Evolutionary conservation across 1,140 invertebrate genomes (phyloP).

Genomic region (Acromyrmex echinatior): DNA sequence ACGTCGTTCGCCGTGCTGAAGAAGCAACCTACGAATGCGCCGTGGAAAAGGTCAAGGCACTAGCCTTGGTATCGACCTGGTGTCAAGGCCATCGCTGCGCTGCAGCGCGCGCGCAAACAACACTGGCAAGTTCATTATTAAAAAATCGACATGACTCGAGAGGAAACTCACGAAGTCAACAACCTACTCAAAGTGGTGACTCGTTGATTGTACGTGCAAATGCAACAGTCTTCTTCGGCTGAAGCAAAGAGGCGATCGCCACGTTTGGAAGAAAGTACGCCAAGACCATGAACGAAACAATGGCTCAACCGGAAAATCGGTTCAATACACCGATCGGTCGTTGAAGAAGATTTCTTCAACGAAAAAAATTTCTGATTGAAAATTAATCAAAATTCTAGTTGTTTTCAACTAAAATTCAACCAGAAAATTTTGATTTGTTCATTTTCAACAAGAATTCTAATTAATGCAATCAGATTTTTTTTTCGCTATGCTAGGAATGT

Average conservation of each 20-base stretch:
- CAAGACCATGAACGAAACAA: conserved; percentile 67
- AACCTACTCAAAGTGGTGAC: conserved; percentile 25
- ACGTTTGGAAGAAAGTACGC: conserved; percentile 9
- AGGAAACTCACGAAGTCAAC: conserved; percentile 20
- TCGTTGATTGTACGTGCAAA: conserved; percentile 19
- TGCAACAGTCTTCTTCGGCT: neutral
- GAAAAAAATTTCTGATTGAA: too few species aligned
- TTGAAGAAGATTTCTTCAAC: conserved; percentile 75
- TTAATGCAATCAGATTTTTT: too few species aligned
- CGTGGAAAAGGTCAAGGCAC: conserved; percentile 71
- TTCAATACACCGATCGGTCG: conserved; percentile 29
- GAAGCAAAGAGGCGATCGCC: neutral
- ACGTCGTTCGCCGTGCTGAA: conserved; percentile 60
- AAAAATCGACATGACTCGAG: conserved; percentile 15
- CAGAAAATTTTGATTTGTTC: too few species aligned
- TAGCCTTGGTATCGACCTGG: conserved; percentile 58
- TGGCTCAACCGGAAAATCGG: conserved; percentile 77
- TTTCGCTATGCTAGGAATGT: conserved; percentile 60
- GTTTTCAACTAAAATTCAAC: too few species aligned
- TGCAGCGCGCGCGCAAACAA: neutral
- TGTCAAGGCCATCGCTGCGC: conserved; percentile 65
- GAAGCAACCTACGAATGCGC: conserved; percentile 69
- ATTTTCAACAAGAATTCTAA: too few species aligned
- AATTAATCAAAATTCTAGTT: too few species aligned
- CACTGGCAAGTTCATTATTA: neutral